Evolutionary conservation across 2,797 vertebrate species (phyloP).

Genomic region (Falco novaeseelandiae): DNA sequence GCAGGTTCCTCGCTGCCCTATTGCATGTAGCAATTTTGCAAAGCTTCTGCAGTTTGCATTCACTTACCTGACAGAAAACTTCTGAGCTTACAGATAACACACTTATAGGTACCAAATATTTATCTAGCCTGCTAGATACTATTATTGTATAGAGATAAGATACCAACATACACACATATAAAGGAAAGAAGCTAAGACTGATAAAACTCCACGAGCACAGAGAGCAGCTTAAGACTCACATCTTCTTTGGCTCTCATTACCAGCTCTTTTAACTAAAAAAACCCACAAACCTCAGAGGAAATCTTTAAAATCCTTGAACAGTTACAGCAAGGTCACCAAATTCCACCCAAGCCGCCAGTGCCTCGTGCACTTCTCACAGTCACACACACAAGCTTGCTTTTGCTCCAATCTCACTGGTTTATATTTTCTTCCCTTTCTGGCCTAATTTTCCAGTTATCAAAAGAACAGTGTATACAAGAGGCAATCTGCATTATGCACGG

Average conservation of each 20-base stretch:
- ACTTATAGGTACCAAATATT: background rate
- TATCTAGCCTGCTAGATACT: background rate
- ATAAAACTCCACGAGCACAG: background rate
- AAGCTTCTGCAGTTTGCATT: background rate
- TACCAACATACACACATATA: background rate
- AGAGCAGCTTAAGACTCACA: background rate
- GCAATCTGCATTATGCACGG: background rate
- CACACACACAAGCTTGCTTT: background rate
- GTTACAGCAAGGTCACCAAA: background rate
- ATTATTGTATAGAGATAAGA: background rate
- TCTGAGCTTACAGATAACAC: background rate
- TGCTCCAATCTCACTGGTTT: background rate
- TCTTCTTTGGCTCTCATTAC: background rate
- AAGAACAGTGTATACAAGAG: fast-evolving
- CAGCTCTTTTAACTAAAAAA: background rate
- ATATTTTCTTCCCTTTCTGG: background rate
- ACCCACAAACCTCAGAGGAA: background rate
- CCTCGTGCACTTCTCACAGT: background rate
- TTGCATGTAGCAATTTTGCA: background rate
- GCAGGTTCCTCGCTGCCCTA: background rate
- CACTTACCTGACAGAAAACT: background rate
- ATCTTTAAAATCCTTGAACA: background rate
- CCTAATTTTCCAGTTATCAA: background rate
- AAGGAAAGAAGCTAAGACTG: background rate
- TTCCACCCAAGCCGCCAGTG: background rate